phyloP scores from a whole-genome alignment of 2,113 vertebrate genomes.

The Octodon degus region DNA sequence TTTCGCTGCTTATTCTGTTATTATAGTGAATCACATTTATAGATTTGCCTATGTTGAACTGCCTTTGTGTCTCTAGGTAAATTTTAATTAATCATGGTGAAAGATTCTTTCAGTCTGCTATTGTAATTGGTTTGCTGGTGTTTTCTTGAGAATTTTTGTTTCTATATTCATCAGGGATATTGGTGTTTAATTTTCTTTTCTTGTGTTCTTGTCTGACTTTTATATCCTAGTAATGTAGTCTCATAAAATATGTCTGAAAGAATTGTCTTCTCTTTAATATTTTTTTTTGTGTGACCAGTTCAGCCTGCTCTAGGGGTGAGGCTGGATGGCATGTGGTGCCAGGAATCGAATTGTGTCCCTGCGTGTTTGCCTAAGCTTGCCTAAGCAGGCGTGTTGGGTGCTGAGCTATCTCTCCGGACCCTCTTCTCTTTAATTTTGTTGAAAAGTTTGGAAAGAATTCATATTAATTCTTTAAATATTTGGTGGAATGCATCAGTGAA shows the following conservation, averaged over 20 bases:
- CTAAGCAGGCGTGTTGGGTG: no score
- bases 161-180: not conserved
- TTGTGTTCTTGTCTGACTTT: not conserved
- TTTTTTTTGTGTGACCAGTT: no score
- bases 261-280: not conserved
- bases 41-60: not conserved
- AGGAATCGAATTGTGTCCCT: no score
- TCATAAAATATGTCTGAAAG: not conserved
- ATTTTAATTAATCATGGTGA: not conserved
- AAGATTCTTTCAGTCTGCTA: not conserved
- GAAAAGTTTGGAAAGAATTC: not conserved
- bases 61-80: not conserved
- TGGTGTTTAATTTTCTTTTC: not conserved
- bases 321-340: no score
- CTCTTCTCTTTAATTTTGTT: not conserved
- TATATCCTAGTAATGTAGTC: not conserved
- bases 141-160: not conserved
- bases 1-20: not conserved
- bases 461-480: not conserved
- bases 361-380: no score
- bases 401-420: no score
- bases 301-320: no score
- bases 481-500: not conserved
- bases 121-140: not conserved
- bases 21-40: not conserved